Evolutionary conservation across 2,797 vertebrate species (phyloP).

Genomic region (Urophycis tenuis): DNA sequence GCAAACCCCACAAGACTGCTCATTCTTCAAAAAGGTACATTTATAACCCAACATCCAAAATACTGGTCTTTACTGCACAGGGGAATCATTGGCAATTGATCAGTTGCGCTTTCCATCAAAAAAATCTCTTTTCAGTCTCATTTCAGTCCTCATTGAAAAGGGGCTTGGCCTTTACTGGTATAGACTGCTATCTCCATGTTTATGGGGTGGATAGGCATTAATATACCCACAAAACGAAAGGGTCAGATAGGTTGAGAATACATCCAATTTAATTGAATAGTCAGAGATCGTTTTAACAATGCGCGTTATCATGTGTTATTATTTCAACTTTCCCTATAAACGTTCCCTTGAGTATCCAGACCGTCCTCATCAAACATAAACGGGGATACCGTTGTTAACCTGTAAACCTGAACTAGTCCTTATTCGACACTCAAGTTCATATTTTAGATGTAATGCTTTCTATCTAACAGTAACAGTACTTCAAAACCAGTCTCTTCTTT

Average conservation of each 20-base stretch:
- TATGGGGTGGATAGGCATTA: not conserved
- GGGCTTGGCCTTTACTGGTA: not conserved
- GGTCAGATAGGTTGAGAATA: not conserved
- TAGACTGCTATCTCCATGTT: not conserved
- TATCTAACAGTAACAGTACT: conserved; percentile 20
- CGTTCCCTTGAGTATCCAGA: conserved; percentile 18
- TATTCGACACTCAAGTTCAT: not conserved
- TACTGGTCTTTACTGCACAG: not conserved
- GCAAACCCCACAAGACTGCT: not conserved
- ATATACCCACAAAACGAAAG: conserved; percentile 4
- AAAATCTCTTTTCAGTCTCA: too few species aligned
- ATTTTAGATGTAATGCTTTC: conserved; percentile 12
- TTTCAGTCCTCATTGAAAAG: not conserved
- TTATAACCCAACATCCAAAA: conserved; percentile 1
- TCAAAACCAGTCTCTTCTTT: conserved; percentile 12
- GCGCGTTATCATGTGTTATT: conserved; percentile 15
- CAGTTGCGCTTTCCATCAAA: not conserved
- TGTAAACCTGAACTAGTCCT: conserved; percentile 12
- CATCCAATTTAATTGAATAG: not conserved
- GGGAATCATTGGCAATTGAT: not conserved
- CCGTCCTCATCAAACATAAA: conserved; percentile 25
- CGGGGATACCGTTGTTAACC: conserved; percentile 17
- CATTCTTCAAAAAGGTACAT: conserved; percentile 22
- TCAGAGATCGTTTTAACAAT: conserved; percentile 11
- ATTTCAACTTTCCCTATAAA: conserved; percentile 22